Evolutionary conservation across 2,113 vertebrate genomes (phyloP).

Genomic region (Calonectris borealis): DNA sequence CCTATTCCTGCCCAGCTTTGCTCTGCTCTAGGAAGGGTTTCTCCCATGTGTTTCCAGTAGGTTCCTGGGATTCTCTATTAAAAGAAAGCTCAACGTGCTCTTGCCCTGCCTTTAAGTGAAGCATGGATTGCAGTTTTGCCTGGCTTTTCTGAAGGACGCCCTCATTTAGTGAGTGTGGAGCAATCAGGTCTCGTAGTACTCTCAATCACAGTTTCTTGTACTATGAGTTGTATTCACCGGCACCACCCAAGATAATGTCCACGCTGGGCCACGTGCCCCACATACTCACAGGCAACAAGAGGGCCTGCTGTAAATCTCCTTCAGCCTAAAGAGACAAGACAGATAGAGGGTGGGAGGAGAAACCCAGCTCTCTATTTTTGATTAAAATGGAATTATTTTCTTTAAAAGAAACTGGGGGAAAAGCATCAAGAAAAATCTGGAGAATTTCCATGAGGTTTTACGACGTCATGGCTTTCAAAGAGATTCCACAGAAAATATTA

Average conservation of each 20-base stretch:
- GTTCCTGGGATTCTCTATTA: not conserved
- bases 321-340: not conserved
- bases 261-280: not conserved
- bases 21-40: not conserved
- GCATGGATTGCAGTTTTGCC: not conserved
- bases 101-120: not conserved
- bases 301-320: not conserved
- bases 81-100: not conserved
- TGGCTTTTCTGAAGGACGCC: not conserved
- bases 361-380: not conserved
- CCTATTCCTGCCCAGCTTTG: not conserved
- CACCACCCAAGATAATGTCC: not conserved
- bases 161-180: not conserved
- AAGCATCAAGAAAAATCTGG: not conserved
- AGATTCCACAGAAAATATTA: not conserved
- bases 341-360: not conserved
- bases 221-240: accelerated
- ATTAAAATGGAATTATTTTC: not conserved
- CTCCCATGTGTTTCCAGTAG: not conserved
- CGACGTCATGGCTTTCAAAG: not conserved
- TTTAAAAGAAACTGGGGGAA: not conserved
- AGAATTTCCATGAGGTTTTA: not conserved
- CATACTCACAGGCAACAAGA: not conserved
- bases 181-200: not conserved
- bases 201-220: accelerated